A percentile compares a stretch with the other conserved stretches of the same genome.
These are phyloP conservation scores for Trinectes maculatus DNA, from an alignment of 2,113 vertebrate genomes.

Conservation along the genomic window DNA sequence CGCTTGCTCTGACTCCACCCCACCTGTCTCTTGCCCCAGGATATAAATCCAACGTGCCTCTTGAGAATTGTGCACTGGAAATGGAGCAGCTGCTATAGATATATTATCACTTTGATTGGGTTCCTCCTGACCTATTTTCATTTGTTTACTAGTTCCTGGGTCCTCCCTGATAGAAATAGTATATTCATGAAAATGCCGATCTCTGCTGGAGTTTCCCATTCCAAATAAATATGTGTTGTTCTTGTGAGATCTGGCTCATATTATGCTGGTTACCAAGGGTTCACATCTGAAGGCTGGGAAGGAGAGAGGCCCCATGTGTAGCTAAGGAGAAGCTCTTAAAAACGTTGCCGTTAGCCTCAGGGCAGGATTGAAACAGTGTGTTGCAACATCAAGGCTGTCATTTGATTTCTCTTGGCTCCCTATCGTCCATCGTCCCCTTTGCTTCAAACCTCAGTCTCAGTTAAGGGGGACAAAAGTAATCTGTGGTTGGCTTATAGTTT, in stretches of 20 bases:
- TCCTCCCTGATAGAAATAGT: neutral
- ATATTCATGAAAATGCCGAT: conserved; percentile 2
- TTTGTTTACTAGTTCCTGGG: conserved; percentile 6
- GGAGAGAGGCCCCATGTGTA: neutral
- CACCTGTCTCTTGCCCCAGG: conserved; percentile 24
- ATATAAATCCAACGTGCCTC: conserved; percentile 61
- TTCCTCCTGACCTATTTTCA: conserved; percentile 57
- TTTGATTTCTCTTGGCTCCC: neutral
- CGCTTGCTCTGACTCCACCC: neutral
- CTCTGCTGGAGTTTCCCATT: conserved; percentile 7
- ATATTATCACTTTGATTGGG: conserved; percentile 50
- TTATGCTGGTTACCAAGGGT: neutral
- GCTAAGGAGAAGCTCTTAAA: neutral
- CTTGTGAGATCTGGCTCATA: neutral
- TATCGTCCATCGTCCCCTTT: neutral
- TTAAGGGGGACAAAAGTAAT: neutral
- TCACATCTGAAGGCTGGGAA: conserved; percentile 20
- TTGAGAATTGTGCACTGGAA: conserved; percentile 53
- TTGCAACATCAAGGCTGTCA: neutral
- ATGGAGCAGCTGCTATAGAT: conserved; percentile 41
- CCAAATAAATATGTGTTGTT: neutral
- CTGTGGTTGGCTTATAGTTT: neutral
- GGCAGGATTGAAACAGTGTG: neutral
- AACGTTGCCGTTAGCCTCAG: neutral
- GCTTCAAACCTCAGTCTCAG: neutral